Base-by-base conservation (phyloP, 1,140 invertebrate species). In the Drosophila mayri region DNA sequence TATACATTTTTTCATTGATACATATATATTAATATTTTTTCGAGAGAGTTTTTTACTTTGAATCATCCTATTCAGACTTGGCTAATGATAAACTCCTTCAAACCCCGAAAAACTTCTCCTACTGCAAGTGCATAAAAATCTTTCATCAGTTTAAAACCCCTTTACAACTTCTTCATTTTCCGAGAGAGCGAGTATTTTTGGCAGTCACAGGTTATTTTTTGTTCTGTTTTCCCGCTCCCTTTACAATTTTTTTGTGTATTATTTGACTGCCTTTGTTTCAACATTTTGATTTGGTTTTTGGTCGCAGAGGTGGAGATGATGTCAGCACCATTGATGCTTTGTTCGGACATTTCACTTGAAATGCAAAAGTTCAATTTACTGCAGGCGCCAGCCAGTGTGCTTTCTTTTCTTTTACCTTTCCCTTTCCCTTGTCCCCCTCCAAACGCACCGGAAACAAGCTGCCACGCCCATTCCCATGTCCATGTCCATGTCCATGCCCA, bases 341-440 rank as follows among this genome's bases (percentile, higher is more conserved):
- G 62, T 73, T 79, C 75, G 67, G 62, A 63, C 81, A 55, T 84
- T 84, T 90, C 77, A 58, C 74, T 81, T 66, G 54, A 84, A 88
- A 88, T 81, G 84, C 85, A 88, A 90, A 83, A 84, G 80, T 88
- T 85, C 82, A 85, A 85, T 85, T 88, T 82, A 81, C 85, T 81
- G 65, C 77, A 72, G 85, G 81, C 85, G 68, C 80, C 68, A 73
- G 61, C 71, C 71, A 67, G 68, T 66, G 68, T 90, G 73, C 80
- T 87, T 90, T 87, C 76, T 72, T 88, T 87, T 54, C 62, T 73
- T 54, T 37, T 22, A 32, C 32, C 8, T 11, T n/a, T n/a, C 1
- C 41, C 41, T 4, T 30, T 18, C 20, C 50, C 18, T 0, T 25
- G 4, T 1, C 18, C 4, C 12, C 12, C 0, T 20, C 57, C 46